A percentile compares a stretch with the other conserved stretches of the same genome.
phyloP scores from a whole-genome alignment of 2,113 vertebrate species.

The Catagonus wagneri region DNA sequence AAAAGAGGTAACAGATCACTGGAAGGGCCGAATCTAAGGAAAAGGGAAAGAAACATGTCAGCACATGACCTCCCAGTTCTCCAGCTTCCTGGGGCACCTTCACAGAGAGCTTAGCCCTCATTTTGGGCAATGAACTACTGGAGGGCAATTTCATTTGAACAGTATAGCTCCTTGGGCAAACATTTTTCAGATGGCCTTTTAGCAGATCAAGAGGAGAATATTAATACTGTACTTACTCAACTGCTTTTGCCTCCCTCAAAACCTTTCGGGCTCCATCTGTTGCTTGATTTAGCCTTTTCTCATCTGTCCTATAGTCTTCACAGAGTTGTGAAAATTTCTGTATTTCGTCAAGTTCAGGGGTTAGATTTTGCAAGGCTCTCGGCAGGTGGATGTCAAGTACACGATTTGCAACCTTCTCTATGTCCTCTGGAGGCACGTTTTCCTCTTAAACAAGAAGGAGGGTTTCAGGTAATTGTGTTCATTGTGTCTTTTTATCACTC shows the following conservation, averaged over 20 bases:
- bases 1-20: fast-evolving
- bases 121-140: background rate
- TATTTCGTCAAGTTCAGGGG: conserved; percentile 86
- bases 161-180: background rate
- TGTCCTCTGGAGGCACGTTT: conserved; percentile 88
- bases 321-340: conserved; percentile 79
- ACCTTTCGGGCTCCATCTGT: conserved; percentile 79
- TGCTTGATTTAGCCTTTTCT: conserved; percentile 80
- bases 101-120: background rate
- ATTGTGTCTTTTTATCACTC: background rate
- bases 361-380: conserved; percentile 85
- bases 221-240: conserved; percentile 84
- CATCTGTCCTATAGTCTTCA: conserved; percentile 79
- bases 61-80: too few relatives aligned
- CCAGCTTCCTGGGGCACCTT: background rate
- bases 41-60: background rate
- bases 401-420: conserved; percentile 89
- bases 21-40: background rate
- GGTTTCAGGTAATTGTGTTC: background rate
- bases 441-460: conserved; percentile 88
- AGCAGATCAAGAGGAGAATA: background rate
- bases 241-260: conserved; percentile 83
- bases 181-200: background rate
- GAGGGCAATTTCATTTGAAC: background rate
- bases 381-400: conserved; percentile 90